Percentiles rank a stretch among this genome's conserved stretches.
Conservation (phyloP, 2,888 invertebrate species). For the Tineola bisselliella region DNA sequence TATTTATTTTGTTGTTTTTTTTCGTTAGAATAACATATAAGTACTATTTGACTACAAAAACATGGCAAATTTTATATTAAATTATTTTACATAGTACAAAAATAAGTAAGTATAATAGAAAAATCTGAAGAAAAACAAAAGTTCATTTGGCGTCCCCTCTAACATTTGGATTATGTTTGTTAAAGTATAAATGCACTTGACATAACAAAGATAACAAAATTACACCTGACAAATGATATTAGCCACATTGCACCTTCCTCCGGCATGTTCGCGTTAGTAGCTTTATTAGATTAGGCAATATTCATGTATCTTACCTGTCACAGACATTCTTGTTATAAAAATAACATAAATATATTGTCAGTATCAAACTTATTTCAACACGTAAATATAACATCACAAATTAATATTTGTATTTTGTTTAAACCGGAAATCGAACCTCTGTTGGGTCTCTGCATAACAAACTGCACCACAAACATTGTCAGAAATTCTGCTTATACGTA, state of each 20-base stretch:
- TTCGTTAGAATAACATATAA: not conserved
- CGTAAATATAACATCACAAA: no score
- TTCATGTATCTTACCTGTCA: not conserved
- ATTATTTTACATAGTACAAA: no score
- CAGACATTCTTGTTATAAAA: not conserved
- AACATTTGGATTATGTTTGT: not conserved
- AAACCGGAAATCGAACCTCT: no score
- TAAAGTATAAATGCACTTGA: not conserved
- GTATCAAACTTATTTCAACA: no score
- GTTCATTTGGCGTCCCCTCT: not conserved
- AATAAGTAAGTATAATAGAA: no score
- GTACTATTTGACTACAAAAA: not conserved
- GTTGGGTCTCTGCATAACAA: no score
- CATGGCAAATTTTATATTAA: no score
- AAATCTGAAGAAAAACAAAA: no score
- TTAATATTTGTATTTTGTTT: no score
- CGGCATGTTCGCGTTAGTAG: not conserved
- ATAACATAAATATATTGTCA: no score
- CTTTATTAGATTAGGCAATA: not conserved
- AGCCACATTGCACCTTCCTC: not conserved
- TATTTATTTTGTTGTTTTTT: not conserved
- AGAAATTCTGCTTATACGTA: no score
- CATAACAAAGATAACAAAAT: not conserved
- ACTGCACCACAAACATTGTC: no score
- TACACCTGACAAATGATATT: not conserved